Evolutionary conservation across 92 coral and sea anemone genomes (phyloP).

Genomic region (Porites cylindrica): DNA sequence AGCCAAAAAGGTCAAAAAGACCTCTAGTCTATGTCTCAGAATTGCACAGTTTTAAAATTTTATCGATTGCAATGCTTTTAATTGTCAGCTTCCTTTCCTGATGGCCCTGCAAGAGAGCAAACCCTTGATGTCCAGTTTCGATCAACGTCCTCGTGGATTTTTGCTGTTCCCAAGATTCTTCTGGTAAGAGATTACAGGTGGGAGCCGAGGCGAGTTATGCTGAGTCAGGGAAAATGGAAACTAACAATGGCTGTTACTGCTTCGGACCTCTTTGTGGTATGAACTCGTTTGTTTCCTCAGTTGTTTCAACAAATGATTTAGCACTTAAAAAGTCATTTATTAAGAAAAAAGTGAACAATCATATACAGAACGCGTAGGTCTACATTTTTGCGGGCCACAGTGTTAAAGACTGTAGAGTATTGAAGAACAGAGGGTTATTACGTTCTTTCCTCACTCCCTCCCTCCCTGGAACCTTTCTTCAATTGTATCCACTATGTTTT

Average conservation of each 20-base stretch:
- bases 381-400: too few relatives aligned
- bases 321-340: too few relatives aligned
- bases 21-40: too few relatives aligned
- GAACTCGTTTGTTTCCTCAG: not conserved
- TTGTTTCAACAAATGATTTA: not conserved
- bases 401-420: too few relatives aligned
- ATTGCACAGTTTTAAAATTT: too few relatives aligned
- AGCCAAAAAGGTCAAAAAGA: too few relatives aligned
- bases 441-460: too few relatives aligned
- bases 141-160: slow-evolving; percentile 83
- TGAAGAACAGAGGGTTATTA: too few relatives aligned
- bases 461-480: too few relatives aligned
- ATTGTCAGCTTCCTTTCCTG: slow-evolving; percentile 76
- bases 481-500: too few relatives aligned
- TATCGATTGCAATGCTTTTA: not conserved
- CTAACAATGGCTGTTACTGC: slow-evolving; percentile 76
- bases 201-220: slow-evolving; percentile 74
- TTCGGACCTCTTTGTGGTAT: slow-evolving; percentile 71
- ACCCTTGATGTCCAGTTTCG: slow-evolving; percentile 74
- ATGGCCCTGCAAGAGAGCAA: slow-evolving; percentile 73
- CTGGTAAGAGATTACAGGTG: slow-evolving; percentile 75
- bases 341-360: too few relatives aligned
- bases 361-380: too few relatives aligned
- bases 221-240: slow-evolving; percentile 96
- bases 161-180: slow-evolving; percentile 72